Percentiles rank a stretch among this genome's conserved stretches.
Conservation (phyloP, 92 coral and sea anemone species). For the Virgularia gustaviana region DNA sequence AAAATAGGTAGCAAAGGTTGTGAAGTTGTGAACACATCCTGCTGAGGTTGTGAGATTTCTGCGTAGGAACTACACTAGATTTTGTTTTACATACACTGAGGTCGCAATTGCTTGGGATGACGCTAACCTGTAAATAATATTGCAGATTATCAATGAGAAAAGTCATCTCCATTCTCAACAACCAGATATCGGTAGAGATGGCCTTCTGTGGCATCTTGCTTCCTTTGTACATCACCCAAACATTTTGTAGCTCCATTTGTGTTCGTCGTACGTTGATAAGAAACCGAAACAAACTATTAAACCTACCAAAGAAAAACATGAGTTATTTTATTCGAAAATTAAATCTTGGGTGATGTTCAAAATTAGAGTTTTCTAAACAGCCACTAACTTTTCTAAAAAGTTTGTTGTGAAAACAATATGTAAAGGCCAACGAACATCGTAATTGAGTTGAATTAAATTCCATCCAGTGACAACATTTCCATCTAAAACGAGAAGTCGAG, state of each 20-base stretch:
- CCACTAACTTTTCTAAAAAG: constrained; percentile 85
- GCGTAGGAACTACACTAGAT: no score
- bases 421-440: constrained; percentile 92
- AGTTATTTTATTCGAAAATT: background rate
- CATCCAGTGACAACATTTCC: constrained; percentile 69
- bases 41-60: no score
- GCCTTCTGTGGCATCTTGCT: constrained; percentile 61
- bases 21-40: no score
- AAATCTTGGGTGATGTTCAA: no score
- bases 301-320: constrained; percentile 53
- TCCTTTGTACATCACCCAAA: constrained; percentile 89
- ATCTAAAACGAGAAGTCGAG: constrained; percentile 39
- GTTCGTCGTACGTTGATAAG: constrained; percentile 88
- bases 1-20: no score
- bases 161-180: constrained; percentile 95
- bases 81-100: no score
- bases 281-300: constrained; percentile 75
- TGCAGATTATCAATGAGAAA: constrained; percentile 94
- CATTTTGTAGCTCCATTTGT: constrained; percentile 83
- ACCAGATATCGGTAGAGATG: constrained; percentile 72
- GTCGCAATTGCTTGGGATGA: no score
- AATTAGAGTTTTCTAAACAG: background rate
- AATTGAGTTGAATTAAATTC: constrained; percentile 75
- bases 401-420: constrained; percentile 80
- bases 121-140: constrained; percentile 84